Base-by-base conservation (phyloP, 2,888 invertebrate species). In the Tetragnatha montana region DNA sequence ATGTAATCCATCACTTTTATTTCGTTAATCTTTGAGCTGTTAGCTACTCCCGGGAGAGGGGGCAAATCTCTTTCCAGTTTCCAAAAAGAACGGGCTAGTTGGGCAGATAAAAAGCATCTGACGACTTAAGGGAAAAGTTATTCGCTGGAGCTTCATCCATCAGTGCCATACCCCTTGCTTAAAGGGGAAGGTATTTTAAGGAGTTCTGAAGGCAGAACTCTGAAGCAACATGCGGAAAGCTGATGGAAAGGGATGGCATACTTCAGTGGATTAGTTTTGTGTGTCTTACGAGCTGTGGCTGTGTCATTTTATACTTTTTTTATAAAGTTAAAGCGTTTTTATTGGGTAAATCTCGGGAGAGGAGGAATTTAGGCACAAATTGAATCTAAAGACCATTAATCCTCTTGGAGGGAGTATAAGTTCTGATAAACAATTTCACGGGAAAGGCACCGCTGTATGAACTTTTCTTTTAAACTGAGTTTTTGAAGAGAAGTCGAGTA, bases 1-100 rank as follows among this genome's bases (percentile, higher is more conserved):
- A 19, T 22, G 70, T 50, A 50, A 85, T 85, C 71, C 79, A 85
- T 85, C 85, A 85, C 69, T 75, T 76, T 85, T 82, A 35, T 82
- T 82, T 74, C 82, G 73, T 81, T 74, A 74, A 74, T 21, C 51
- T 73, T 74, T 50, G 60, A 51, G 50, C n/a, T 60, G 60, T 19
- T 82, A 22, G 51, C 51, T n/a, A 50, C 14, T 21, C 21, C 21
- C 22, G 22, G 60, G 51, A 74, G 60, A 60, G 60, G 17, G 60
- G 4, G 35, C 21, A 51, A 81, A 81, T 21, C 49, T 50, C 19
- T 19, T 22, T 21, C 35, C 17, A 22, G 19, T 50, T 60, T 60
- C 17, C 4, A 60, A 51, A 69, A 14, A 14, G 21, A 70, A 73
- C 22, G 22, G n/a, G 73, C 51, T 60, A 60, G 60, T 60, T 35